Conservation (phyloP, 1,140 invertebrate genomes). For the Prorops nasuta region DNA sequence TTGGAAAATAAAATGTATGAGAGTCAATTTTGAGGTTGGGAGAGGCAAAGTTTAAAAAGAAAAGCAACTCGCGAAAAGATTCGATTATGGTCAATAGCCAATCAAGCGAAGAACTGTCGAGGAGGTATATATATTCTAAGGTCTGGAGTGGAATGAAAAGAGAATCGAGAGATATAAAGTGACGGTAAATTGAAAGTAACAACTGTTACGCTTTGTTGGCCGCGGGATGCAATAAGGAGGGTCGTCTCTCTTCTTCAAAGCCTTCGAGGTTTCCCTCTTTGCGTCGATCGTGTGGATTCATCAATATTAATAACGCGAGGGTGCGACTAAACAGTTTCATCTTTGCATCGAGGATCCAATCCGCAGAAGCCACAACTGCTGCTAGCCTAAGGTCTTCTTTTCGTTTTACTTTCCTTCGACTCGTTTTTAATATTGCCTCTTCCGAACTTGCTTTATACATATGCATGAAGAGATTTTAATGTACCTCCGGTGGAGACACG, state of each 20-base stretch:
- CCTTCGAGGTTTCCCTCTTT: too few relatives aligned
- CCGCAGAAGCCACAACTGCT: neutral
- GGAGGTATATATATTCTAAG: neutral
- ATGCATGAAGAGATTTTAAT: slow-evolving; percentile 39
- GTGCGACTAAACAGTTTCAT: slow-evolving; percentile 14
- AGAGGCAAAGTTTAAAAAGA: too few relatives aligned
- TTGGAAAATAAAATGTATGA: neutral
- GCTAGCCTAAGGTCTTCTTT: neutral
- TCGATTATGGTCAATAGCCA: neutral
- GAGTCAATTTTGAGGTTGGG: neutral
- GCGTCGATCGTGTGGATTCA: neutral
- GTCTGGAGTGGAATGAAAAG: neutral
- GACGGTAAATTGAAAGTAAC: neutral
- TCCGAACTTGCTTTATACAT: slow-evolving; percentile 26
- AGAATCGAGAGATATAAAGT: neutral
- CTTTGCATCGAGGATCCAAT: slow-evolving; percentile 6
- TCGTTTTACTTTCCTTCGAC: slow-evolving; percentile 19
- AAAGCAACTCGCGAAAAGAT: too few relatives aligned
- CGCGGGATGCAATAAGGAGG: too few relatives aligned
- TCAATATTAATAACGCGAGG: slow-evolving; percentile 14
- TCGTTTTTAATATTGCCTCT: slow-evolving; percentile 33
- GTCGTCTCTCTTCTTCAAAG: too few relatives aligned
- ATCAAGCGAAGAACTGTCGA: neutral
- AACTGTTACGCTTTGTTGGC: too few relatives aligned
- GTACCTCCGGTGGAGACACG: slow-evolving; percentile 27